Evolutionary conservation across 1,140 invertebrate species (phyloP).

Genomic region (Rhopalosiphum maidis): DNA sequence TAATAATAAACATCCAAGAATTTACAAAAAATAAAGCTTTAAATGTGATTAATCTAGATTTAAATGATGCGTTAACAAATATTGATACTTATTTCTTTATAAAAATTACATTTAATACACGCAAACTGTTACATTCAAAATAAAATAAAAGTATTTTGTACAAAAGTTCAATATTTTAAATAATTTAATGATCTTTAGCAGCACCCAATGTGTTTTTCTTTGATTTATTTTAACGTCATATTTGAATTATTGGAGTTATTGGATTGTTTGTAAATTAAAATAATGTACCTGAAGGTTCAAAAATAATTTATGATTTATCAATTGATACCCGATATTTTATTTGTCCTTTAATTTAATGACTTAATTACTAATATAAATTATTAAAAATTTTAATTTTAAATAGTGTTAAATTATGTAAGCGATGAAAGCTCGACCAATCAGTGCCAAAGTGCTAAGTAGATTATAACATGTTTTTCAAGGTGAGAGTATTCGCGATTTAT

Average conservation of each 20-base stretch:
- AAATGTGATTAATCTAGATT: background rate
- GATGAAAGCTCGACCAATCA: background rate
- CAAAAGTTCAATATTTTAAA: background rate
- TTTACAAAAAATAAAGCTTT: background rate
- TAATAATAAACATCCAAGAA: background rate
- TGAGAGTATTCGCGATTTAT: background rate
- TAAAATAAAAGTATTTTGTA: background rate
- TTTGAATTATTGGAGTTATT: background rate
- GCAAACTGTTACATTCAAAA: background rate
- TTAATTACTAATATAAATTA: background rate
- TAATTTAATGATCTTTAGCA: background rate
- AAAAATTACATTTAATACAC: background rate
- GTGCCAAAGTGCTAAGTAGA: background rate
- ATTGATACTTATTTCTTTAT: background rate
- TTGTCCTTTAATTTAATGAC: background rate
- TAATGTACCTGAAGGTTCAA: background rate
- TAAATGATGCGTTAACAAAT: background rate
- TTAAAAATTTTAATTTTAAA: background rate
- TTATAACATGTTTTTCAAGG: conserved; percentile 8
- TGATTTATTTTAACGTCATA: background rate
- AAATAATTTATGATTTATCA: background rate
- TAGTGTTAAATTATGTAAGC: background rate
- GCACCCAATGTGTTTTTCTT: background rate
- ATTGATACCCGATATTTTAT: background rate
- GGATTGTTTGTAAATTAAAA: background rate